Conservation (phyloP, 2,797 vertebrate genomes). For the Enoplosus armatus region DNA sequence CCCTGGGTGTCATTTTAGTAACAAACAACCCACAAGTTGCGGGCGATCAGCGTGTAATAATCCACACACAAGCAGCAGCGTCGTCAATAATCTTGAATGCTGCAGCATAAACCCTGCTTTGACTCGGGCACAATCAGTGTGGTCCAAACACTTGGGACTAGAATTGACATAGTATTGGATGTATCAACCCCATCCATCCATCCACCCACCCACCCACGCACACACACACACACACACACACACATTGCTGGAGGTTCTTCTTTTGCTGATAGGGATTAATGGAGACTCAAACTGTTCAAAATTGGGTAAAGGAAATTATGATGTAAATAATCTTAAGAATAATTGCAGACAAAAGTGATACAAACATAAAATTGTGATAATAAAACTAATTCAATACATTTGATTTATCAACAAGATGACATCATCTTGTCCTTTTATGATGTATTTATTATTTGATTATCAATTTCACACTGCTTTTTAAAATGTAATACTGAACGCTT, state of each 20-base stretch:
- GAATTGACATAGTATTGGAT: background rate
- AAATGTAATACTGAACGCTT: background rate
- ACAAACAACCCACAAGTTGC: background rate
- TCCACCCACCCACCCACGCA: no score
- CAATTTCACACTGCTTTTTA: background rate
- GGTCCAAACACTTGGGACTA: background rate
- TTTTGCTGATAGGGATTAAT: background rate
- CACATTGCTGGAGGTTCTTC: background rate
- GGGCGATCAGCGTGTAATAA: background rate
- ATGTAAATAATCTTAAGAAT: background rate
- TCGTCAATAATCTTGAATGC: constrained; percentile 2
- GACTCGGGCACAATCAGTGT: background rate
- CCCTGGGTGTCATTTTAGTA: background rate
- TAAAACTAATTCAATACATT: background rate
- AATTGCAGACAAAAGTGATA: background rate
- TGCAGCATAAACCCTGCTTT: background rate
- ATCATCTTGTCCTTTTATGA: background rate
- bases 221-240: background rate
- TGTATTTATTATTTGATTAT: no score
- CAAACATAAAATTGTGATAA: no score
- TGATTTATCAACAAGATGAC: background rate
- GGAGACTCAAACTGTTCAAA: background rate
- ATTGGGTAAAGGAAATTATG: background rate
- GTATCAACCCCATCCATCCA: background rate
- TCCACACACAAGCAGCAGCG: background rate